Evolutionary conservation across 2,797 vertebrate species (phyloP).

Genomic region (Poecilia velifera): DNA sequence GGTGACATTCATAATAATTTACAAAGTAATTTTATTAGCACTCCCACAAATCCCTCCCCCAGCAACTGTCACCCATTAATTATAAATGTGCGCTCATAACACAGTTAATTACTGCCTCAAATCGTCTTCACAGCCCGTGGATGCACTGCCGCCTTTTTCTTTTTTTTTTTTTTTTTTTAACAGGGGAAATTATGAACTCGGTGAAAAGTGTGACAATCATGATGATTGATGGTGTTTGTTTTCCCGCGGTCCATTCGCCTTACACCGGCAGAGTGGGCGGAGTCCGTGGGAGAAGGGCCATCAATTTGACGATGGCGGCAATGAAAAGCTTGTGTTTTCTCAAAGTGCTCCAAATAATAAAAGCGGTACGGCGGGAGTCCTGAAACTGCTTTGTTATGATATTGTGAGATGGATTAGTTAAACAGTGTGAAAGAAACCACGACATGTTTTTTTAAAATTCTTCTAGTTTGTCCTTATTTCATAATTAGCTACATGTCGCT

Average conservation of each 20-base stretch:
- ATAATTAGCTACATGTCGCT: too few species aligned
- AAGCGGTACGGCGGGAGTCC: constrained; percentile 12
- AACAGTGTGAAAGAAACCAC: constrained; percentile 13
- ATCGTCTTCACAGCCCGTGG: constrained; percentile 52
- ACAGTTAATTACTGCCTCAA: constrained; percentile 72
- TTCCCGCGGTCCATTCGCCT: constrained; percentile 47
- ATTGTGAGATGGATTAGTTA: constrained; percentile 16
- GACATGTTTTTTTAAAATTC: background rate
- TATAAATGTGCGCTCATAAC: constrained; percentile 64
- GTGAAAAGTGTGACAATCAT: constrained; percentile 69
- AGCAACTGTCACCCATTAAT: constrained; percentile 53
- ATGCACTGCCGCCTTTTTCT: background rate
- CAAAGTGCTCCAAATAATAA: constrained; percentile 13
- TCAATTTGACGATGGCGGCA: constrained; percentile 32
- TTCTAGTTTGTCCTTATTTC: background rate
- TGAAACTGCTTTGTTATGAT: constrained; percentile 34
- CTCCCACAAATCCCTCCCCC: constrained; percentile 22
- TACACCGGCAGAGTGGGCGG: constrained; percentile 15
- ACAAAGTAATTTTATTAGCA: constrained; percentile 45
- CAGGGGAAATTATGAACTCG: constrained; percentile 62
- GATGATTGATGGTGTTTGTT: constrained; percentile 68
- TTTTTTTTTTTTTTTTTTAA: constrained; percentile 28
- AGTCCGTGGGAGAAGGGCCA: constrained; percentile 36
- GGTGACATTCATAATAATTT: constrained; percentile 44
- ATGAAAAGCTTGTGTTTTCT: background rate